Base-by-base conservation (phyloP, 2,888 invertebrate species). In the Monopis laevigella region DNA sequence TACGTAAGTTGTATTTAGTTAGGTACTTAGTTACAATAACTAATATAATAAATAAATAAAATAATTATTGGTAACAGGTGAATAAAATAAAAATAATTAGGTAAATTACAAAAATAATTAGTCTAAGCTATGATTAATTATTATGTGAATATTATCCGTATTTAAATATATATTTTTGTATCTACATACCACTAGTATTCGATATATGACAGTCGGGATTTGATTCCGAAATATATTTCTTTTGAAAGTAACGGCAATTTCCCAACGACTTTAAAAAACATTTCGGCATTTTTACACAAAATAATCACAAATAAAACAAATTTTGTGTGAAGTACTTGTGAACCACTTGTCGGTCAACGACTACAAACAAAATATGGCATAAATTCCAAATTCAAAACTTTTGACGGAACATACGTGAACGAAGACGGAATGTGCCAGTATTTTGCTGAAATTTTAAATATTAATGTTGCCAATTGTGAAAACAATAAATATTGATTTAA, bases 331-430 rank as follows among this genome's bases (percentile, higher is more conserved):
- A 47, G 38, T 41, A 72, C 73, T 62, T 66, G 65, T 59, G 56
- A 58, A 56, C 62, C 68, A 77, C 75, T 73, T 75, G 78, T 63
- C 73, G 69, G 58, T 53, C n/a, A n/a, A n/a, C n/a, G n/a, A n/a
- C n/a, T n/a, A 17, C 17, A 17, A 17, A 32, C 32, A 17, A 7
- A 21, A 32, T 10, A n/a, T n/a, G 7, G 16, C 8, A 17, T n/a
- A 32, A 32, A 14, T 32, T 32, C 16, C 17, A 32, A 17, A 32
- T 17, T 32, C 5, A 8, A 7, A 7, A 32, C 32, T 32, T 32
- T 14, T 32, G 32, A 17, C 14, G 8, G 63, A 59, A 66, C 71
- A 71, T 67, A 70, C 65, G 58, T 55, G 59, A 61, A 28, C 11
- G 58, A 55, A 50, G 52, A 55, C 55, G 53, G 54, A 49, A 55